A percentile compares a stretch with the other conserved stretches of the same genome.
These are phyloP conservation scores for Mesoclemmys tuberculata DNA, from an alignment of 2,113 vertebrate species.

Conservation along the genomic window DNA sequence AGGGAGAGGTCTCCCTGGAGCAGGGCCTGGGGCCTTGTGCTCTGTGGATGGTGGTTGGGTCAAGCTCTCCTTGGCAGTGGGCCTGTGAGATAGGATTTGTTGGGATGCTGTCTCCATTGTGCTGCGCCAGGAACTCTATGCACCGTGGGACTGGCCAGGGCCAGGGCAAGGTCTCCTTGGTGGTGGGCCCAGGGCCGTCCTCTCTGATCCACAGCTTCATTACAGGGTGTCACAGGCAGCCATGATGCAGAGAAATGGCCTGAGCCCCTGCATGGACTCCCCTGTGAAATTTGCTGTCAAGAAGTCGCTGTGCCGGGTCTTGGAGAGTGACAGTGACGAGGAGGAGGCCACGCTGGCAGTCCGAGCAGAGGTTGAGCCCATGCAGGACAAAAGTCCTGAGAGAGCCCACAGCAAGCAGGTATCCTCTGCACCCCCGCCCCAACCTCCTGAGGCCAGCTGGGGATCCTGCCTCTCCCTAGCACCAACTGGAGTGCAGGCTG, in stretches of 20 bases:
- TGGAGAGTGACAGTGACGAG: conserved; percentile 73
- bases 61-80: too few species aligned
- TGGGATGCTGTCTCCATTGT: too few species aligned
- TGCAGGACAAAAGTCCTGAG: not conserved
- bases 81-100: too few species aligned
- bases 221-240: not conserved
- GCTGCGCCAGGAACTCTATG: too few species aligned
- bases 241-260: conserved; percentile 81
- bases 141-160: too few species aligned
- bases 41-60: too few species aligned
- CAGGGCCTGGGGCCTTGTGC: too few species aligned
- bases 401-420: not conserved
- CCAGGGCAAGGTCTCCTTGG: not conserved
- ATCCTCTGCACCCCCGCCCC: not conserved
- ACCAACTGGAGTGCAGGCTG: not conserved
- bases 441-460: not conserved
- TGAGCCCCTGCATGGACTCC: conserved; percentile 59
- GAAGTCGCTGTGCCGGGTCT: conserved; percentile 67
- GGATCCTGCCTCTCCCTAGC: not conserved
- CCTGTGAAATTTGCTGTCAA: conserved; percentile 79
- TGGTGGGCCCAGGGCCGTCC: too few species aligned
- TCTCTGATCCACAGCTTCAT: not conserved
- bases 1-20: too few species aligned
- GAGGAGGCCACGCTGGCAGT: not conserved
- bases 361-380: not conserved